Percentiles rank a stretch among this genome's conserved stretches.
Evolutionary conservation across 2,888 invertebrate genomes (phyloP).

Genomic region (Zeuzera pyrina): DNA sequence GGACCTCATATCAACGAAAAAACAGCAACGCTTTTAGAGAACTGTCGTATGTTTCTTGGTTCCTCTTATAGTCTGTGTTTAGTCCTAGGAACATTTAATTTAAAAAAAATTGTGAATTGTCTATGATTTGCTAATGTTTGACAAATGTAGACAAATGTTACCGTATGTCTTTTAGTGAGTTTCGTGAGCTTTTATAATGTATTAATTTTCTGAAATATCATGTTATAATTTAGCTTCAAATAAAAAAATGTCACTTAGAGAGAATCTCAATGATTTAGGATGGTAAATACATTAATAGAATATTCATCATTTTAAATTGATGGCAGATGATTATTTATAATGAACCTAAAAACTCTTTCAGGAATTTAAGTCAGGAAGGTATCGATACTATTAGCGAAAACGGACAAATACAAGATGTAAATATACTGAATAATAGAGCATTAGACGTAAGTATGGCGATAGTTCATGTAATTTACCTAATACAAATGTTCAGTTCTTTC

Average conservation of each 20-base stretch:
- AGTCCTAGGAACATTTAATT: not conserved
- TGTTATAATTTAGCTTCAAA: slow-evolving; percentile 43
- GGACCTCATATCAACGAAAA: no score
- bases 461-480: not conserved
- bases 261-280: slow-evolving; percentile 77
- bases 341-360: slow-evolving; percentile 45
- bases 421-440: slow-evolving; percentile 76
- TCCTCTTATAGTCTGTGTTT: no score
- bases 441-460: slow-evolving; percentile 76
- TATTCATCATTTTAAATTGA: slow-evolving; percentile 4
- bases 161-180: slow-evolving; percentile 33
- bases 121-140: not conserved
- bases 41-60: no score
- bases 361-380: slow-evolving; percentile 83
- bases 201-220: no score
- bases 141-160: slow-evolving; percentile 15
- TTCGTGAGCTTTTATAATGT: slow-evolving; percentile 38
- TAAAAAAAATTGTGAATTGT: not conserved
- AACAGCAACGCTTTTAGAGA: no score
- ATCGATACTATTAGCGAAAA: slow-evolving; percentile 77
- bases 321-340: slow-evolving; percentile 10
- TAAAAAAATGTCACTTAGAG: slow-evolving; percentile 73
- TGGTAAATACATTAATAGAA: slow-evolving; percentile 65
- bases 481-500: not conserved
- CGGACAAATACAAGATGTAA: slow-evolving; percentile 75